Evolutionary conservation across 2,113 vertebrate genomes (phyloP).

Genomic region (Limanda limanda): DNA sequence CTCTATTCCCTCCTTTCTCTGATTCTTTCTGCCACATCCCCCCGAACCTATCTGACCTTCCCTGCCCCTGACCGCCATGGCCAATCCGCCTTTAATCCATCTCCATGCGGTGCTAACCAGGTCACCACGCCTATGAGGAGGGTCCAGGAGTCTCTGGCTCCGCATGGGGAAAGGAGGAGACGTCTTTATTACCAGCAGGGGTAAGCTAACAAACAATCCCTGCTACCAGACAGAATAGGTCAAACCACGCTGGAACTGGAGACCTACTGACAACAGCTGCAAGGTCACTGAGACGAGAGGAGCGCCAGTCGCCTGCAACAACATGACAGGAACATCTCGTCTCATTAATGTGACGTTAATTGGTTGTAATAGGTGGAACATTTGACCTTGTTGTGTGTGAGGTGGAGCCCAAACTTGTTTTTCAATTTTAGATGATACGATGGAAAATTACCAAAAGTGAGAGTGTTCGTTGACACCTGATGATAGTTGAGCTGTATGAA

Average conservation of each 20-base stretch:
- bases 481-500: background rate
- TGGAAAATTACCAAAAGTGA: background rate
- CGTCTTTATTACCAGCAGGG: slow-evolving; percentile 81
- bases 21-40: slow-evolving; percentile 50
- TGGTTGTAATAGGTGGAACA: slow-evolving; percentile 19
- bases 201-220: slow-evolving; percentile 57
- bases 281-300: slow-evolving; percentile 37
- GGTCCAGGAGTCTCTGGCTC: slow-evolving; percentile 50
- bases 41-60: slow-evolving; percentile 64
- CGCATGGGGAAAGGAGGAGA: slow-evolving; percentile 72
- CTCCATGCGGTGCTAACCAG: slow-evolving; percentile 77
- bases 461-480: background rate
- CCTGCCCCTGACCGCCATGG: slow-evolving; percentile 72
- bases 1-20: slow-evolving; percentile 22
- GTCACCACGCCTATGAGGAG: slow-evolving; percentile 82
- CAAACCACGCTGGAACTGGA: slow-evolving; percentile 37
- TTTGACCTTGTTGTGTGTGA: slow-evolving; percentile 24
- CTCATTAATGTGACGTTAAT: slow-evolving; percentile 33
- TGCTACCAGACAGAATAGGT: slow-evolving; percentile 56
- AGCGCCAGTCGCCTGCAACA: slow-evolving; percentile 14
- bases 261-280: slow-evolving; percentile 49
- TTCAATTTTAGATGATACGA: background rate
- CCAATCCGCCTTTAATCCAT: slow-evolving; percentile 82
- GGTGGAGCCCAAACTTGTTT: background rate
- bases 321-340: slow-evolving; percentile 20